Base-by-base conservation (phyloP, 2,888 invertebrate genomes). In the Litoditis marina region DNA sequence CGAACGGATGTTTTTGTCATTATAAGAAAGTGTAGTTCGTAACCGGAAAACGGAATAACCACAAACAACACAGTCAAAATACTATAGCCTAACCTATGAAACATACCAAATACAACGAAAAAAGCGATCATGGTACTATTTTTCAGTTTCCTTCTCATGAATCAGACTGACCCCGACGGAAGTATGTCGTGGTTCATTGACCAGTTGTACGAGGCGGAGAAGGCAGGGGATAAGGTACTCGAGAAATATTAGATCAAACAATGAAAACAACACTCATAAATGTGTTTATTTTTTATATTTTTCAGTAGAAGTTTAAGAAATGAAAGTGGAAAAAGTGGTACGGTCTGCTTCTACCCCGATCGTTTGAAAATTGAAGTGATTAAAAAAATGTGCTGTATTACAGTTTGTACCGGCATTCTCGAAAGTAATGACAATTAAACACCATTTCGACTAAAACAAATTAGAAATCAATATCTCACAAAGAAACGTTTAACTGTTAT, bases 111-210 rank as follows among this genome's bases (percentile, higher is more conserved):
- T n/a, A n/a, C n/a, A n/a, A n/a, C n/a, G n/a, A n/a, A n/a, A n/a
- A n/a, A n/a, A n/a, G n/a, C n/a, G n/a, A 44, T 3, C 6, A 5
- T 25, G 19, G 8, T 44, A 8, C 19, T 44, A 5, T 8, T 19
- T 64, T 74, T 34, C 60, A 79, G 79, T 63, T 92, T 91, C 91
- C 72, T 91, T 30, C 86, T 88, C 25, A 86, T 95, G 69, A 94
- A 90, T 70, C 89, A 92, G 76, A 94, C 94, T 0, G 90, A 91
- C 78, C 88, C 90, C 0, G 88, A 88, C 68, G 88, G 86, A 2
- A 90, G 92, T 83, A 85, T 94, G 54, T 87, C 89, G 58, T 94
- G 92, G 92, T 83, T 94, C 39, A 87, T 89, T 1, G 84, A 88
- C 8, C 89, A 89, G 56, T 85, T 94, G 4, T 84, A 87, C 52